Base-by-base conservation (phyloP, 2,113 vertebrate genomes). In the Zootoca vivipara region DNA sequence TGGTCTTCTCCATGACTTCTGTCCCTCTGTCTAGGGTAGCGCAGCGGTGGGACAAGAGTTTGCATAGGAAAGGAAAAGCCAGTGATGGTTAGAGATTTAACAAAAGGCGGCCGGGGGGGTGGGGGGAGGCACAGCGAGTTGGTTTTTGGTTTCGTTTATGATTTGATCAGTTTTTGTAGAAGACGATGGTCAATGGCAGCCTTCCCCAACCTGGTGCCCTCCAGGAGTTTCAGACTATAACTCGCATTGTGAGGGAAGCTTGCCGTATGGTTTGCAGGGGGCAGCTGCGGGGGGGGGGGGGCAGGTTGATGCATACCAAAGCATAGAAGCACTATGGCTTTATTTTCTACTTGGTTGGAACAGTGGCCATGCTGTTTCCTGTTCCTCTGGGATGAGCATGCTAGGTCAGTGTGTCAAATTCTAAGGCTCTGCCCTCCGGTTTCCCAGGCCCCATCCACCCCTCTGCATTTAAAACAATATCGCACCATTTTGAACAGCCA, bases 231-330 rank as follows among this genome's bases (percentile, higher is more conserved):
- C 0, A 16, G 58, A 62, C 58, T 62, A 62, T 20, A 18, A 62
- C 58, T 62, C 58, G 4, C 58, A 62, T 62, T 30, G 8, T 69
- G 30, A 10, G 58, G 58, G 5, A 20, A 20, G 58, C 3, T 18
- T 20, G 58, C 58, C 18, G 85, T 85, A 65, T 38, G 89, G 70
- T 83, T 2, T 89, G 20, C 3, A 46, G 52, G 30, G 0, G 10
- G 89, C 20, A 75, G 42, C 0, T 0, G 67, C 83, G 90, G 83
- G 67, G 85, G 90, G 83, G 85, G 77, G 77, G 86, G 92, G 70
- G 42, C 46, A 52, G 46, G 75, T 52, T 90, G 84, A 94, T 91
- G 70, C 84, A 93, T 91, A 96, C 95, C 95, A 95, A 96, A 96
- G 93, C 92, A 90, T 92, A 92, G 84, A 91, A 77, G 93, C 89